phyloP scores from a whole-genome alignment of 1,140 invertebrate species.

The Sinonovacula constricta region DNA sequence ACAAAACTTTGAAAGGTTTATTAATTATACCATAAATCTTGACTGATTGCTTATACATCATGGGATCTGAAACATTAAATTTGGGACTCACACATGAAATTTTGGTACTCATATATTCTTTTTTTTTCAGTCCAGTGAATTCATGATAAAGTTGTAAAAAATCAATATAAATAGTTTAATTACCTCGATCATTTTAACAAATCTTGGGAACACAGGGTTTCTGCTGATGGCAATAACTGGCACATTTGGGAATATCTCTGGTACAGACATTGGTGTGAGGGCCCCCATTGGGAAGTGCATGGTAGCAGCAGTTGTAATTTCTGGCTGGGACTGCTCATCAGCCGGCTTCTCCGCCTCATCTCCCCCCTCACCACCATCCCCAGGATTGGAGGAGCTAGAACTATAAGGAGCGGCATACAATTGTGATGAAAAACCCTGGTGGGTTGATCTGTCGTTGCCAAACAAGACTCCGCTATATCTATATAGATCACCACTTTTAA shows the following conservation, averaged over 20 bases:
- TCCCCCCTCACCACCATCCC: slow-evolving; percentile 26
- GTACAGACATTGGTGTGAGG: slow-evolving; percentile 88
- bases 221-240: slow-evolving; percentile 96
- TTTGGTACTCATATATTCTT: too few relatives aligned
- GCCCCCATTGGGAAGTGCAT: slow-evolving; percentile 54
- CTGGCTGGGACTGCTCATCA: neutral
- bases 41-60: too few relatives aligned
- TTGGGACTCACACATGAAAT: too few relatives aligned
- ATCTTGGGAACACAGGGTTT: slow-evolving; percentile 98
- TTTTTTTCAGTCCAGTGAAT: too few relatives aligned
- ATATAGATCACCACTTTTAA: neutral
- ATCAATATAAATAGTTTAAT: too few relatives aligned
- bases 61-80: too few relatives aligned
- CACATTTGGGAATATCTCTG: slow-evolving; percentile 96
- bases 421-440: neutral
- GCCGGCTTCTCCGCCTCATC: neutral
- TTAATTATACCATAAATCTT: too few relatives aligned
- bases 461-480: too few relatives aligned
- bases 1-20: too few relatives aligned
- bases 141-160: too few relatives aligned
- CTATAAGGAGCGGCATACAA: neutral
- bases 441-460: neutral
- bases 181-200: slow-evolving; percentile 98
- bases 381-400: neutral
- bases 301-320: neutral